These are phyloP conservation scores for Tachystola acroxantha DNA, from an alignment of 2,888 invertebrate species.

Conservation along the genomic window DNA sequence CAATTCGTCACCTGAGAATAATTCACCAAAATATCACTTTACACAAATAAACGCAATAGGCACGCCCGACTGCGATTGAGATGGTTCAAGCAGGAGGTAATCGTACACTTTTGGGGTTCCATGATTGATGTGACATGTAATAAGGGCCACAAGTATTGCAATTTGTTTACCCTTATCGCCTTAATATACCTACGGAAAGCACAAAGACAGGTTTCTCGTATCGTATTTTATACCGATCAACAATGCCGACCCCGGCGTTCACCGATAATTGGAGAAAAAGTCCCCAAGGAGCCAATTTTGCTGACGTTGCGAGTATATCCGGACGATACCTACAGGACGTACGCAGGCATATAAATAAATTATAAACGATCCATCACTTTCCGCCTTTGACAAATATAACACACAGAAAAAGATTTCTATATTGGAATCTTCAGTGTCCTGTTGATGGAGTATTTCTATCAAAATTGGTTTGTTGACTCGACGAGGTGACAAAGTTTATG, in stretches of 20 bases:
- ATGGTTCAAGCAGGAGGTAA: conserved; percentile 43
- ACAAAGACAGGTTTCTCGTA: conserved; percentile 53
- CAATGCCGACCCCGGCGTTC: conserved; percentile 53
- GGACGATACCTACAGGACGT: conserved; percentile 18
- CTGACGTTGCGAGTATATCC: conserved; percentile 42
- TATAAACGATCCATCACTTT: conserved; percentile 56
- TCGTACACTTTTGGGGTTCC: conserved; percentile 58
- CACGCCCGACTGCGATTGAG: conserved; percentile 23
- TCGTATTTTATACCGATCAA: conserved; percentile 69
- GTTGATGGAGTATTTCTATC: neutral
- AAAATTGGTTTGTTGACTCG: neutral
- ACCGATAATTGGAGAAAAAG: conserved; percentile 66
- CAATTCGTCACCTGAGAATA: neutral
- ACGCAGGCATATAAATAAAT: conserved; percentile 42
- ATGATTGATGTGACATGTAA: conserved; percentile 76
- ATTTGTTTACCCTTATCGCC: conserved; percentile 75
- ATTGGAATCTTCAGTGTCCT: neutral
- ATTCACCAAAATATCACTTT: conserved; percentile 19
- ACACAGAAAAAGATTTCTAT: conserved; percentile 7
- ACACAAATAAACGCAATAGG: conserved; percentile 23
- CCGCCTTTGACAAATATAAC: conserved; percentile 36
- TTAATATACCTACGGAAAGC: conserved; percentile 51
- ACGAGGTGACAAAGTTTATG: neutral
- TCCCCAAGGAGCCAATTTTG: conserved; percentile 71
- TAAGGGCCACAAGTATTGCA: conserved; percentile 72